phyloP scores from a whole-genome alignment of 2,888 invertebrate genomes.

The Cetonia aurata region DNA sequence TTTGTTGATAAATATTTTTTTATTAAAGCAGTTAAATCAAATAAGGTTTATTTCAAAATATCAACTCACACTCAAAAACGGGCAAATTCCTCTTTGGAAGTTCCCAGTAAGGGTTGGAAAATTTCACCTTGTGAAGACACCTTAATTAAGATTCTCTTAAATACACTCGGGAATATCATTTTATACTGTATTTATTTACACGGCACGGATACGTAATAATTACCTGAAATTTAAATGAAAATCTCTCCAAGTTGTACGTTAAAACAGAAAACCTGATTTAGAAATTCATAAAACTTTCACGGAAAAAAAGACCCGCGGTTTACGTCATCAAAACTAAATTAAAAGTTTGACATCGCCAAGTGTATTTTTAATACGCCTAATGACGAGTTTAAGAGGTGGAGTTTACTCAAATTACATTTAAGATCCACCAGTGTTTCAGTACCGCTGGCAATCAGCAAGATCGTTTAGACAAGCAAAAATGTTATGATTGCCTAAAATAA shows the following conservation, averaged over 20 bases:
- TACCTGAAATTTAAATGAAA: slow-evolving; percentile 30
- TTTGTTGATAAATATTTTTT: too few species aligned
- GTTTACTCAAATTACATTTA: slow-evolving; percentile 14
- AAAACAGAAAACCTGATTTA: slow-evolving; percentile 15
- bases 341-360: slow-evolving; percentile 25
- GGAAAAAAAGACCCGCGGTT: slow-evolving; percentile 3
- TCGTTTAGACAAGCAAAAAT: too few species aligned
- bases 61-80: too few species aligned
- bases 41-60: too few species aligned
- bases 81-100: neutral
- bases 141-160: slow-evolving; percentile 17
- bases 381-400: neutral
- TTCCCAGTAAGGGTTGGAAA: neutral
- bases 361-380: slow-evolving; percentile 16
- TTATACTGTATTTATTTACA: neutral
- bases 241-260: slow-evolving; percentile 12
- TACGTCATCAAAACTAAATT: slow-evolving; percentile 32
- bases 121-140: slow-evolving; percentile 1
- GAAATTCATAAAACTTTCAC: slow-evolving; percentile 28
- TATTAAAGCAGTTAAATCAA: too few species aligned
- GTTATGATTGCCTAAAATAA: too few species aligned
- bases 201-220: slow-evolving; percentile 22
- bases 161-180: slow-evolving; percentile 5
- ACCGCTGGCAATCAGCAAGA: too few species aligned
- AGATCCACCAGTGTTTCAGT: neutral